Base-by-base conservation (phyloP, 2,888 invertebrate genomes). In the Scrobipalpa costella region DNA sequence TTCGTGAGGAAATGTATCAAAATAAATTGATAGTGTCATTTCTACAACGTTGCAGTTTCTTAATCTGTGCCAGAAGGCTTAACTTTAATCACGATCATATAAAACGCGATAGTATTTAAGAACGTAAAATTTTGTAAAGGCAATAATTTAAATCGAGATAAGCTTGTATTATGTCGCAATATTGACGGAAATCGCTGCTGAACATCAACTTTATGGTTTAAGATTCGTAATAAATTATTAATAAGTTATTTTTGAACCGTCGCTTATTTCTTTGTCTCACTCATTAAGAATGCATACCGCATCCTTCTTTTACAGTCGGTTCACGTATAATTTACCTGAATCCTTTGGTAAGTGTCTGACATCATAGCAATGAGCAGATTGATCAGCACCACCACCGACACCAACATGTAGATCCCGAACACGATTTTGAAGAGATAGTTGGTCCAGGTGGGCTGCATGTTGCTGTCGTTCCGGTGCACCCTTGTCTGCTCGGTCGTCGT, bases 281-380 rank as follows among this genome's bases (percentile, higher is more conserved):
- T 36, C 52, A 65, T 66, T 61, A 64, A 36, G 59, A 38, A 58
- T 57, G 63, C 63, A 40, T 52, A 63, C 63, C 61, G 58, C 61
- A 60, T 38, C 61, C 44, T 49, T 17, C 57, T 11, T 61, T 38
- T 52, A 52, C n/a, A 60, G 63, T 67, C 65, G 33, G 57, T 21
- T 27, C 70, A 73, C 71, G 71, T 63, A 66, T 63, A 80, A 82
- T 90, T 93, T 94, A 96, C 98, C 94, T 99, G 98, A 84, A 99
- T 99, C 85, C 98, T 94, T 89, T 99, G 99, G 90, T 99, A 99
- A 67, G 99, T 99, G 94, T 99, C 99, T 84, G 99, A 98, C 99
- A 99, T 99, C 99, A 99, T 99, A 93, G 99, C 99, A 94, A 99
- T 99, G 86, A 99, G 96, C 73, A 99, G 94, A 93, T 99, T 99